Evolutionary conservation across 2,797 vertebrate genomes (phyloP), one percentile per base, ranked within the genome.

Genomic region (Cirrhinus mrigala): DNA sequence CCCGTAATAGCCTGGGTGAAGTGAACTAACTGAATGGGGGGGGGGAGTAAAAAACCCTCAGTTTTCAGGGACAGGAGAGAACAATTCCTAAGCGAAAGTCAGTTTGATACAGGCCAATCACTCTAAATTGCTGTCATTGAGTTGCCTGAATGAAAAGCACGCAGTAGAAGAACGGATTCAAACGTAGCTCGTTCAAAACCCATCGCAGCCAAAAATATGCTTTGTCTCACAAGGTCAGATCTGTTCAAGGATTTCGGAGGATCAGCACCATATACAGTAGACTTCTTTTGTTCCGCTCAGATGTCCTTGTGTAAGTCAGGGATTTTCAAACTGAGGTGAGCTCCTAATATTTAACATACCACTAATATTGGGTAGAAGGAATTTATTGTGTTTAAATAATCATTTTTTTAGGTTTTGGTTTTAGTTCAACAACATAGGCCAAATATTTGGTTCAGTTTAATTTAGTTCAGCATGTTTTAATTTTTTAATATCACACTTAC

Each of bases 121-220:
- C 69, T 33, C n/a, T 1, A 48, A 73, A 82, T 82, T 82, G 81
- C 81, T 14, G 7, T 33, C 69, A 73, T 60, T 62, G 54, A 73
- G 40, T 60, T 46, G 50, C 15, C 69, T 73, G 81, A 60, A 82
- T 58, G 37, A 82, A 82, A 56, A 48, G 69, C 80, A 73, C 27
- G 52, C 20, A 9, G 52, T 44, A 33, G 8, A 69, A 24, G 48
- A 58, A 29, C 20, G 0, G 27, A 60, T 60, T 60, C 18, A 71
- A 73, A 46, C 3, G 18, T 20, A 46, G 24, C 7, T 29, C 29
- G 6, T 48, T 73, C 81, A 82, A 24, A 58, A 48, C 12, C 9
- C 16, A 62, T 16, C 9, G 40, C 20, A 44, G 37, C 69, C 20
- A 78, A 48, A 81, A 81, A 82, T 62, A 62, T 11, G 4, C 24